Evolutionary conservation across 2,797 vertebrate genomes (phyloP).

Genomic region (Silurus lanzhouensis): DNA sequence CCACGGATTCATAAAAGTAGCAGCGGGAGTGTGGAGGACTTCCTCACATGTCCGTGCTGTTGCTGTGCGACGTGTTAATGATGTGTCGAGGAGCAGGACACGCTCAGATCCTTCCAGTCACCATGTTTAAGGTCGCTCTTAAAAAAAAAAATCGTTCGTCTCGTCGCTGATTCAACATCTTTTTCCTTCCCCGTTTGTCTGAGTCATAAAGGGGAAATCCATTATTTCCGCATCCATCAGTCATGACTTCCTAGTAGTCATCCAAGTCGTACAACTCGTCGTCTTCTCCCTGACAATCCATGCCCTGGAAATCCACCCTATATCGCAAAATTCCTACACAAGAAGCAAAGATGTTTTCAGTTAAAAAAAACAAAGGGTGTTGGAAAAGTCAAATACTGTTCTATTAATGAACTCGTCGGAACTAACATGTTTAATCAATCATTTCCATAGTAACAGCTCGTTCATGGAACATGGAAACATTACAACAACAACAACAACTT

Average conservation of each 20-base stretch:
- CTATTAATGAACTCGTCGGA: neutral
- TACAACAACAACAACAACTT: too few relatives aligned
- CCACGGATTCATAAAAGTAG: slow-evolving; percentile 56
- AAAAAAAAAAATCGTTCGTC: slow-evolving; percentile 36
- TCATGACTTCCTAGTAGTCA: slow-evolving; percentile 92
- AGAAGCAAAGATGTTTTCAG: neutral
- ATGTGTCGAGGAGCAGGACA: slow-evolving; percentile 43
- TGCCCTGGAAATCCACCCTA: slow-evolving; percentile 91
- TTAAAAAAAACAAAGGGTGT: neutral
- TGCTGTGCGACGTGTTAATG: slow-evolving; percentile 20
- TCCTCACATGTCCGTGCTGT: slow-evolving; percentile 28
- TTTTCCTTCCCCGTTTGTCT: slow-evolving; percentile 15
- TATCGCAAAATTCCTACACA: slow-evolving; percentile 84
- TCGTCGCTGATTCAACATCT: slow-evolving; percentile 41
- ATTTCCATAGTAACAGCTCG: neutral
- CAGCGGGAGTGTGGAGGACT: slow-evolving; percentile 23
- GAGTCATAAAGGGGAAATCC: slow-evolving; percentile 54
- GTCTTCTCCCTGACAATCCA: slow-evolving; percentile 88
- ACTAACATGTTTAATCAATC: neutral
- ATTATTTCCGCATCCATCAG: slow-evolving; percentile 34
- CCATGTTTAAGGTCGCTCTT: slow-evolving; percentile 48
- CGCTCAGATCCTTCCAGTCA: slow-evolving; percentile 38
- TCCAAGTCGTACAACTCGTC: slow-evolving; percentile 91
- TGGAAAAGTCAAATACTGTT: too few relatives aligned
- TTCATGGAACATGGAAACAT: neutral